Conservation (phyloP, 2,797 vertebrate genomes). For the Enteromius paludinosus region DNA sequence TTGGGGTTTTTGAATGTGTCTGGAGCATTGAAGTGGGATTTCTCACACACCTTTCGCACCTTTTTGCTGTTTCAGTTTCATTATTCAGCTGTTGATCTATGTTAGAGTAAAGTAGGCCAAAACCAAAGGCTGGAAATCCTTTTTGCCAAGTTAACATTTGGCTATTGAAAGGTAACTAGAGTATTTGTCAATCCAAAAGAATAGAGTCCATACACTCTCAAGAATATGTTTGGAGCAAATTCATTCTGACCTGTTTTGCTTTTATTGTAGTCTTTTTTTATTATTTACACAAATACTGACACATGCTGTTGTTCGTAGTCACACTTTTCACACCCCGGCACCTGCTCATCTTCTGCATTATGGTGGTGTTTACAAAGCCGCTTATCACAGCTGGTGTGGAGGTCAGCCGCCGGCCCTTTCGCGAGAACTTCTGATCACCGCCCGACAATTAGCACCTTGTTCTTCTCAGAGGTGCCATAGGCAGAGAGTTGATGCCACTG, state of each 20-base stretch:
- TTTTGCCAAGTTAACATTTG: conserved; percentile 10
- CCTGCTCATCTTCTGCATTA: conserved; percentile 49
- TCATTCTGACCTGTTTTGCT: background rate
- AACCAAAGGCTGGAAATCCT: background rate
- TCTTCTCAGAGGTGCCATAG: conserved; percentile 79
- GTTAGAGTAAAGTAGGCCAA: conserved; percentile 7
- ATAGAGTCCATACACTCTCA: background rate
- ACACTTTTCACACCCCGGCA: conserved; percentile 53
- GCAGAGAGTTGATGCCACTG: conserved; percentile 77
- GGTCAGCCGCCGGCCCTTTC: conserved; percentile 73
- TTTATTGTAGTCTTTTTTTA: background rate
- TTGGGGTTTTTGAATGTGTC: background rate
- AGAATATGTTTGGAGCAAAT: conserved; percentile 4
- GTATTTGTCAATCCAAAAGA: conserved; percentile 21
- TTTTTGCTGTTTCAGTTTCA: conserved; percentile 23
- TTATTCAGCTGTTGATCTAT: conserved; percentile 36
- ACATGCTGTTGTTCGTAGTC: conserved; percentile 49
- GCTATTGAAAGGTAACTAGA: background rate
- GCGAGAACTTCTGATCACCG: conserved; percentile 74
- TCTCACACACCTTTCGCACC: conserved; percentile 59
- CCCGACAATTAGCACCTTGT: conserved; percentile 86
- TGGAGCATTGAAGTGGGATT: background rate
- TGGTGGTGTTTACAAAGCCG: conserved; percentile 65
- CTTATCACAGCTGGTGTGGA: conserved; percentile 65
- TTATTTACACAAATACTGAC: conserved; percentile 4